phyloP scores from a whole-genome alignment of 2,797 vertebrate species.

The Aythya fuligula region DNA sequence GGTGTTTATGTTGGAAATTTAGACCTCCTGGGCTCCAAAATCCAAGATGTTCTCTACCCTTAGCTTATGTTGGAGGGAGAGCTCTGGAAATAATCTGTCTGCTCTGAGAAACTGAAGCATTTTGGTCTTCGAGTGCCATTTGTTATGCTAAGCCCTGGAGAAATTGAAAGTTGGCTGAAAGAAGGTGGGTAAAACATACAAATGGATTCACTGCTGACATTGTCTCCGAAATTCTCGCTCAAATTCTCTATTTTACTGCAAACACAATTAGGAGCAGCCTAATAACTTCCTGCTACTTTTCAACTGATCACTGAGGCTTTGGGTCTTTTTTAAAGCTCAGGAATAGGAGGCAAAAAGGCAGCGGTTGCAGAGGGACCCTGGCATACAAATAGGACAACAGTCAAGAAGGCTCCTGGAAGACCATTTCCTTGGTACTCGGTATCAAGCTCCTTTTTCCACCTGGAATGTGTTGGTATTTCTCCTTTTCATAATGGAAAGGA shows the following conservation, averaged over 20 bases:
- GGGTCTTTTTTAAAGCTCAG: no score
- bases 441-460: not conserved
- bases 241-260: not conserved
- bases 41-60: not conserved
- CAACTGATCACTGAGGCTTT: no score
- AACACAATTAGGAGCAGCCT: not conserved
- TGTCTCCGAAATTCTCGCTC: not conserved
- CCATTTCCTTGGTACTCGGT: no score
- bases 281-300: no score
- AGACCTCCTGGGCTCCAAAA: not conserved
- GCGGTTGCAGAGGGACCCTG: no score
- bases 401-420: no score
- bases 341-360: no score
- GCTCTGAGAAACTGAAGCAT: not conserved
- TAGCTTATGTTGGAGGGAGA: not conserved
- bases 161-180: not conserved
- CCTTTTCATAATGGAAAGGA: not conserved
- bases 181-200: not conserved
- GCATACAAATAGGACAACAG: no score
- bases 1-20: not conserved
- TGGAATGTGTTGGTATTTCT: not conserved
- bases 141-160: not conserved
- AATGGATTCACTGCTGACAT: not conserved
- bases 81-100: not conserved
- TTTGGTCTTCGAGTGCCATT: not conserved